A percentile compares a stretch with the other conserved stretches of the same genome.
These are phyloP conservation scores for Mirza zaza DNA, from an alignment of 2,113 vertebrate genomes.

Conservation along the genomic window DNA sequence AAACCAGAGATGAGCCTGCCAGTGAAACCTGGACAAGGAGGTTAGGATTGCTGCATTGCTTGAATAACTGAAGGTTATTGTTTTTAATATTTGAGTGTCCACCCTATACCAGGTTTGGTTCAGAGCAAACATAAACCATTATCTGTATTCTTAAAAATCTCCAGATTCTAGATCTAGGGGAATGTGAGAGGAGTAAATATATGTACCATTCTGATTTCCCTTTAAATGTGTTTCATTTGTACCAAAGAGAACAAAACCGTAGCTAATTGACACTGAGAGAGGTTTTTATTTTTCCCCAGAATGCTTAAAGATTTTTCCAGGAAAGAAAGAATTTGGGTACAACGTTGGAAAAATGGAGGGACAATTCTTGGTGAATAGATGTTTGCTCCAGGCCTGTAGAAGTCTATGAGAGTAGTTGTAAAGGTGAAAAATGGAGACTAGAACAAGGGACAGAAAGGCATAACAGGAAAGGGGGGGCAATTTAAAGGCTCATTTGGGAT, in stretches of 20 bases:
- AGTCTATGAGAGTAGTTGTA: background rate
- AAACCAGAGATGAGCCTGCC: conserved; percentile 95
- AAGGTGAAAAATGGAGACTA: background rate
- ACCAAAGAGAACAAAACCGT: background rate
- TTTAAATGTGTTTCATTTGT: conserved; percentile 49
- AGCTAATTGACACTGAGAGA: background rate
- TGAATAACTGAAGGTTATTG: conserved; percentile 69
- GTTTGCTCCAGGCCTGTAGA: background rate
- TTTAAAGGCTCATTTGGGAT: background rate
- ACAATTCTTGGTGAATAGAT: background rate
- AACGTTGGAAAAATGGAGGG: background rate
- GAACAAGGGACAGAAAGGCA: background rate
- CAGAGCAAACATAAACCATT: conserved; percentile 7
- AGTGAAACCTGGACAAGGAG: conserved; percentile 92
- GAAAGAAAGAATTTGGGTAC: conserved; percentile 23
- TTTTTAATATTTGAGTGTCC: conserved; percentile 67
- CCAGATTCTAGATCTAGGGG: background rate
- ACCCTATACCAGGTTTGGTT: conserved; percentile 20
- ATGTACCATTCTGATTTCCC: background rate
- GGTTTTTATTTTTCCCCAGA: background rate
- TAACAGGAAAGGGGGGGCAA: background rate
- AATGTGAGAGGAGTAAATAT: background rate
- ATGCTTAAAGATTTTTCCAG: background rate
- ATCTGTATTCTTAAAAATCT: conserved; percentile 3
- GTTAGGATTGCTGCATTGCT: conserved; percentile 83